Base-by-base conservation (phyloP, 2,113 vertebrate species). In the Bagarius yarrelli region DNA sequence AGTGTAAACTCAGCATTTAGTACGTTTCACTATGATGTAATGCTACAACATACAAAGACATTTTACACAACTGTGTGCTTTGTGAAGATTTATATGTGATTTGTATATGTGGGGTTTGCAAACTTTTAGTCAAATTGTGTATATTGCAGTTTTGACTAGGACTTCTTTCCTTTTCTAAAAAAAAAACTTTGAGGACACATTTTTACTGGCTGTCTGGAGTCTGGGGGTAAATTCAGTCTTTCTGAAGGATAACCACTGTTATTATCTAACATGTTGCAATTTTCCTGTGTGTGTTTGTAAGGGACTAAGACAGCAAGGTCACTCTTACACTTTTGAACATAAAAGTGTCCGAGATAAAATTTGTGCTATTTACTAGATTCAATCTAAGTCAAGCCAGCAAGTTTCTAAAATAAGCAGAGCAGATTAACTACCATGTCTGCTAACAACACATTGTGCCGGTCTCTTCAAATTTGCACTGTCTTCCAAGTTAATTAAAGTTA, bases 401-500 rank as follows among this genome's bases (percentile, higher is more conserved):
- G 11, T 8, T 76, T n/a, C 12, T 21, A 3, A 40, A 23, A 52
- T 16, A 30, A 27, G 4, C 19, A 15, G 11, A 34, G 25, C 79
- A 63, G 27, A 73, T 81, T 74, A 40, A 73, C 70, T 14, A 63
- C 47, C 23, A 2, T 34, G 1, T 47, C 53, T 57, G 14, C 47
- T 63, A 72, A 80, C 19, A 30, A 50, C 71, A 64, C 57, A 52
- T 14, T 23, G 14, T 36, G 47, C 50, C 50, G 15, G 27, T 25
- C 32, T n/a, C 32, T n/a, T 16, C 34, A 73, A 71, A 84, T 40
- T 57, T 15, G 21, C 8, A 8, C 56, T 44, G 23, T 32, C 30
- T 53, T 67, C 50, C 70, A 55, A 71, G 60, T 75, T 81, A 66
- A 66, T 66, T 81, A 57, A 56, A 56, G 59, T 57, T 66, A 81